Conservation (phyloP, 2,113 vertebrate genomes). For the Pseudonaja textilis region DNA sequence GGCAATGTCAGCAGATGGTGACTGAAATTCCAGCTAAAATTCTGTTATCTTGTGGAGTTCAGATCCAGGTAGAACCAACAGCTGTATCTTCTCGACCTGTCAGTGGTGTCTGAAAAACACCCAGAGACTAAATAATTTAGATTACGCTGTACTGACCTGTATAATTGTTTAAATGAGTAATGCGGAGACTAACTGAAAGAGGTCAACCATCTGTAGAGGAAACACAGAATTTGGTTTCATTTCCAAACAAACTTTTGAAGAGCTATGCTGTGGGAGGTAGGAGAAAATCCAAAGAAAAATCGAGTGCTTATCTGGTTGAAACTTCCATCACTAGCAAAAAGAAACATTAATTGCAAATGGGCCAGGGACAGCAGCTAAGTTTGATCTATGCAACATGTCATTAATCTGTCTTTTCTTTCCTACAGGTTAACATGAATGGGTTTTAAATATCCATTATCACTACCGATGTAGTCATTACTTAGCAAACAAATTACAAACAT, state of each 20-base stretch:
- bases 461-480: conserved; percentile 32
- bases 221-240: conserved; percentile 82
- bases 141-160: conserved; percentile 80
- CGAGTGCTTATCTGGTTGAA: conserved; percentile 72
- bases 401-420: conserved; percentile 55
- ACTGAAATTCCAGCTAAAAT: conserved; percentile 58
- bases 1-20: conserved; percentile 21
- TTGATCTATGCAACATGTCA: conserved; percentile 57
- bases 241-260: conserved; percentile 82
- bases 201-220: conserved; percentile 84
- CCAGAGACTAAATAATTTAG: conserved; percentile 85
- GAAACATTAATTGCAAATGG: conserved; percentile 64
- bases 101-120: conserved; percentile 81
- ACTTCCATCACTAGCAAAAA: conserved; percentile 69
- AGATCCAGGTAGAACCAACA: conserved; percentile 78
- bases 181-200: conserved; percentile 81
- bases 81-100: conserved; percentile 76
- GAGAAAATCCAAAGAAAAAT: conserved; percentile 74
- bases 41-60: conserved; percentile 72
- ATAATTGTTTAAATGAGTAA: conserved; percentile 83
- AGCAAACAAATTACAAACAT: conserved; percentile 27
- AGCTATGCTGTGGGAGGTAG: conserved; percentile 76
- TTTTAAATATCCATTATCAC: conserved; percentile 45
- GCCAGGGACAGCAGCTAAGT: conserved; percentile 60
- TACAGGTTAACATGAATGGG: conserved; percentile 26